These are phyloP conservation scores for Brotula barbata DNA, from an alignment of 2,797 vertebrate species.

Conservation along the genomic window DNA sequence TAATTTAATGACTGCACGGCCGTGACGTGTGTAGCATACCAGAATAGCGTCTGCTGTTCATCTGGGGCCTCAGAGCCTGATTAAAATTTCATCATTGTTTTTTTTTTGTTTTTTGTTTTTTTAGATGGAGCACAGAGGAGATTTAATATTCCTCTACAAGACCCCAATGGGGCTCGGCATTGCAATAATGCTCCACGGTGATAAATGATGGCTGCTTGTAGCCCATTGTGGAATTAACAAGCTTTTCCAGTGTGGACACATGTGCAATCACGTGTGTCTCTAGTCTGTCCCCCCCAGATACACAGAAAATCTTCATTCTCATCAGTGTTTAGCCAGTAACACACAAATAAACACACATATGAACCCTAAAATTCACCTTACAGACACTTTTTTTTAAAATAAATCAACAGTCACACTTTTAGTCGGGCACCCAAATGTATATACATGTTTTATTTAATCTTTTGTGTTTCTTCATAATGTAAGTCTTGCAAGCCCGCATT, in stretches of 20 bases:
- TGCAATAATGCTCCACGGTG: conserved; percentile 34
- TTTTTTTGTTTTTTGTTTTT: too few relatives aligned
- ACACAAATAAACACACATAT: neutral
- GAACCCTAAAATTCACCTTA: neutral
- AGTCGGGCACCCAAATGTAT: too few relatives aligned
- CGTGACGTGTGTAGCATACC: too few relatives aligned
- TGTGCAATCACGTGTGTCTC: neutral
- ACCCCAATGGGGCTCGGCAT: neutral
- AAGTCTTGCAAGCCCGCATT: too few relatives aligned
- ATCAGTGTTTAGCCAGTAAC: conserved; percentile 3
- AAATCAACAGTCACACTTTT: too few relatives aligned
- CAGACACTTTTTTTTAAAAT: too few relatives aligned
- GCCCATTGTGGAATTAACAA: conserved; percentile 32
- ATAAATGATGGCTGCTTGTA: conserved; percentile 54
- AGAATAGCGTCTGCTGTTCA: neutral
- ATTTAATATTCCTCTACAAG: conserved; percentile 34
- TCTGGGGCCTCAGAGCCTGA: conserved; percentile 12
- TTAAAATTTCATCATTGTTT: conserved; percentile 64
- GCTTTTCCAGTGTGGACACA: conserved; percentile 4
- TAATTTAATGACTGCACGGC: neutral
- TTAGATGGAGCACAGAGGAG: conserved; percentile 41
- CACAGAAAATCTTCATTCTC: conserved; percentile 6
- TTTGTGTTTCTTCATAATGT: too few relatives aligned
- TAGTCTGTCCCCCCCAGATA: neutral
- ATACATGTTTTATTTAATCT: too few relatives aligned